phyloP scores from a whole-genome alignment of 2,888 invertebrate genomes.

The Willowsia nigromaculata region DNA sequence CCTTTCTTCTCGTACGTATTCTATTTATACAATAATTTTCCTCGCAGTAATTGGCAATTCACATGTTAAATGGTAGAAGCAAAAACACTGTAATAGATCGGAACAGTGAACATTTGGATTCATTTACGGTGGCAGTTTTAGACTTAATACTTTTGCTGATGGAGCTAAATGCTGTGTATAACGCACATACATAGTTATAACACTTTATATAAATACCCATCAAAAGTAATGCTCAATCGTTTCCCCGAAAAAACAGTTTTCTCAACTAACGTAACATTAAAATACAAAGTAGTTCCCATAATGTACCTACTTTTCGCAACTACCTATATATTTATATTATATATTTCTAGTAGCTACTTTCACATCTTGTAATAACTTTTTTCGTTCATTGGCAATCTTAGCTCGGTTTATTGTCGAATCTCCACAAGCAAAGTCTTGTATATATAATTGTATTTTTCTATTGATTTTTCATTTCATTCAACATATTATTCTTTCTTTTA shows the following conservation, averaged over 20 bases:
- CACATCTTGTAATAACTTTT: slow-evolving; percentile 52
- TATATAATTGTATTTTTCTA: slow-evolving; percentile 74
- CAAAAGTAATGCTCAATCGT: slow-evolving; percentile 62
- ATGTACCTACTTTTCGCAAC: background rate
- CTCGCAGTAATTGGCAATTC: background rate
- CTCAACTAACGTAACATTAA: background rate
- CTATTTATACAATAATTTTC: background rate
- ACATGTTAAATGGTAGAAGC: slow-evolving; percentile 11
- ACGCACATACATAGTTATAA: slow-evolving; percentile 35
- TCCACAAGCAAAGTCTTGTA: background rate
- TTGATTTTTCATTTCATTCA: slow-evolving; percentile 75
- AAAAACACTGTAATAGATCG: background rate
- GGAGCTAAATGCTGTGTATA: background rate
- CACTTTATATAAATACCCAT: slow-evolving; percentile 58
- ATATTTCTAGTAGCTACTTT: background rate
- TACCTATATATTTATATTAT: background rate
- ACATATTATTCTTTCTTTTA: slow-evolving; percentile 39
- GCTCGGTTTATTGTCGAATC: background rate
- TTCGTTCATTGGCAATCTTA: slow-evolving; percentile 57
- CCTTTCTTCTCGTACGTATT: background rate
- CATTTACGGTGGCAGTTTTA: background rate
- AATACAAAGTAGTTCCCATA: background rate
- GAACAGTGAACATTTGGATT: background rate
- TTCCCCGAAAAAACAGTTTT: background rate
- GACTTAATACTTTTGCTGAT: background rate